These are phyloP conservation scores for Malacosoma neustria DNA, from an alignment of 2,888 invertebrate species.

Conservation along the genomic window DNA sequence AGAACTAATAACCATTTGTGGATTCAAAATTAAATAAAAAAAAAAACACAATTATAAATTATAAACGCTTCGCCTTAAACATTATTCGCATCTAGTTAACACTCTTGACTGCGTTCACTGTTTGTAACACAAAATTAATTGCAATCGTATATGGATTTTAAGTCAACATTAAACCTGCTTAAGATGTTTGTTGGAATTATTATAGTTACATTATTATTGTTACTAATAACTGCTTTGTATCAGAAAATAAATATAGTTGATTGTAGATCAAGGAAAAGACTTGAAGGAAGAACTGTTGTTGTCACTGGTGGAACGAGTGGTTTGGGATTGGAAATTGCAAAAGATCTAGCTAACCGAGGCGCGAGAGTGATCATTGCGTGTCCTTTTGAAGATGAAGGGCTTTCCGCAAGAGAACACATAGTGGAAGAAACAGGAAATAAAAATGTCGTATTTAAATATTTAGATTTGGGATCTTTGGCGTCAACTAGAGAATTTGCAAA, in stretches of 20 bases:
- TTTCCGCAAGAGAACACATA: slow-evolving; percentile 72
- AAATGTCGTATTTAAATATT: slow-evolving; percentile 80
- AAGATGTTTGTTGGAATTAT: no score
- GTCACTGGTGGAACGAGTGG: slow-evolving; percentile 60
- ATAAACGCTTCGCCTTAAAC: no score
- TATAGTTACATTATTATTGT: no score
- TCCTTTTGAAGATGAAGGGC: slow-evolving; percentile 50
- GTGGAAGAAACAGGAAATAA: slow-evolving; percentile 78
- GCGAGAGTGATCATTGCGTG: slow-evolving; percentile 58
- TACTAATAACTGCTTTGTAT: not conserved
- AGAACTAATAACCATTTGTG: no score
- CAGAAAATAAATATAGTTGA: not conserved
- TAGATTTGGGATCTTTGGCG: slow-evolving; percentile 83
- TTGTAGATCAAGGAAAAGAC: slow-evolving; percentile 16
- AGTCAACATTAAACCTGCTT: no score
- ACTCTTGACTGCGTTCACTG: no score
- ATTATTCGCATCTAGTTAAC: no score
- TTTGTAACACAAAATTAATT: no score
- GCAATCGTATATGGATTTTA: no score
- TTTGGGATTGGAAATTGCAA: slow-evolving; percentile 55
- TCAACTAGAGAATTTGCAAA: slow-evolving; percentile 88
- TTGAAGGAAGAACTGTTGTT: slow-evolving; percentile 23
- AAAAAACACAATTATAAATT: no score
- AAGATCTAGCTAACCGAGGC: slow-evolving; percentile 51
- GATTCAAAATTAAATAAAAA: no score